Evolutionary conservation across 2,113 vertebrate species (phyloP), one percentile per base, ranked within the genome.

Genomic region (Greenwoodochromis staneri): DNA sequence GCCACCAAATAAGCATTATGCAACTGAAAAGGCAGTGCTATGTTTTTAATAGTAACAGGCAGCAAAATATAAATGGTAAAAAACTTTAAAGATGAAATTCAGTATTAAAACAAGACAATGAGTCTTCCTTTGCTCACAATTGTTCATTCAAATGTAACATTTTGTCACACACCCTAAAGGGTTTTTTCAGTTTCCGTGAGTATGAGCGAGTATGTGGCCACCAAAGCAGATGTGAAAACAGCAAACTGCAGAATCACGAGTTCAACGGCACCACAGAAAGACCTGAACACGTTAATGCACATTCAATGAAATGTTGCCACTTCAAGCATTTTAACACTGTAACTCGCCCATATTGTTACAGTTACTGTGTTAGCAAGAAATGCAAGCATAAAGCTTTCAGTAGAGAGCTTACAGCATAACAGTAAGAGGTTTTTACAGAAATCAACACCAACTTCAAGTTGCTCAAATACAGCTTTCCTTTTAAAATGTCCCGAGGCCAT

Each of bases 21-120:
- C 38, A 81, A 85, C 34, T 76, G 9, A 87, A 82, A 92, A 91
- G 80, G 89, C 86, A 84, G 42, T 55, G 2, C 80, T 83, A 83
- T 19, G 34, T 29, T 85, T 85, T 61, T 83, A 17, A 87, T 19
- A 54, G 84, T 71, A 71, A 87, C 83, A 80, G 36, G 82, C 71
- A 90, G 47, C 29, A 87, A 47, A 61, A 82, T 84, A 66, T 27
- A 45, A 38, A 80, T 47, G 24, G 34, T 78, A 47, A 82, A 86
- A 29, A 13, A 5, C 59, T 47, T 45, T 17, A 29, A 45, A 47
- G 42, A 76, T 47, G 6, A 42, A 76, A 76, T 76, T 76, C 40
- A 24, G 24, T 76, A 11, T 29, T 29, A 76, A 76, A 47, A 73
- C 31, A 17, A 47, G 69, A 76, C 40, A 27, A 5, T 9, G 6